phyloP scores from a whole-genome alignment of 1,140 invertebrate species.

The Oscheius sp. region DNA sequence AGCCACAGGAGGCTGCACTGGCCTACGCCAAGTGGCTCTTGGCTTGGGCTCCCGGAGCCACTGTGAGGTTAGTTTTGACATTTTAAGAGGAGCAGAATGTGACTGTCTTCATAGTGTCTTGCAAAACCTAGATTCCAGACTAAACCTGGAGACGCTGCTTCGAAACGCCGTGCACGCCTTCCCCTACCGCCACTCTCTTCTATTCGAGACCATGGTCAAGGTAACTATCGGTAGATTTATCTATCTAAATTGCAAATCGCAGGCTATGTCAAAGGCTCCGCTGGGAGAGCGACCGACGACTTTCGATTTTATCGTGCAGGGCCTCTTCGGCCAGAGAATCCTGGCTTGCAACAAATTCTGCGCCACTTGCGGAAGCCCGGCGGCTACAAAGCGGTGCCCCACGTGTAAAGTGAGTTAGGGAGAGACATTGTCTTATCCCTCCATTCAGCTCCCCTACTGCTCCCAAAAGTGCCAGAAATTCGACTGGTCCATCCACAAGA shows the following conservation, averaged over 20 bases:
- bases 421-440: constrained; percentile 28
- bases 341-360: constrained; percentile 75
- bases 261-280: constrained; percentile 1
- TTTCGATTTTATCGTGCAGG: constrained; percentile 61
- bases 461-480: constrained; percentile 86
- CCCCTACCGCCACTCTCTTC: constrained; percentile 54
- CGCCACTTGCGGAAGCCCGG: constrained; percentile 81
- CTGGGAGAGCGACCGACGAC: constrained; percentile 65
- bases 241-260: background rate
- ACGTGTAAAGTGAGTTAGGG: constrained; percentile 74
- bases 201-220: constrained; percentile 45
- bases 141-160: constrained; percentile 45
- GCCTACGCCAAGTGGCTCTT: constrained; percentile 12
- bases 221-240: background rate
- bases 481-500: constrained; percentile 95
- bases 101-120: background rate
- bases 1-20: constrained; percentile 15
- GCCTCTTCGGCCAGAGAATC: constrained; percentile 78
- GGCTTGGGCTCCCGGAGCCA: constrained; percentile 6
- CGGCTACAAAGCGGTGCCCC: constrained; percentile 86
- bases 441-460: constrained; percentile 78
- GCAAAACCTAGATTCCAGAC: constrained; percentile 1
- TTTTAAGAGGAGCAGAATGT: background rate
- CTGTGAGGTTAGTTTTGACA: background rate
- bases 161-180: constrained; percentile 45